Evolutionary conservation across 2,113 vertebrate species (phyloP), one percentile per base, ranked within the genome.

Genomic region (Drymodes brunneopygia): DNA sequence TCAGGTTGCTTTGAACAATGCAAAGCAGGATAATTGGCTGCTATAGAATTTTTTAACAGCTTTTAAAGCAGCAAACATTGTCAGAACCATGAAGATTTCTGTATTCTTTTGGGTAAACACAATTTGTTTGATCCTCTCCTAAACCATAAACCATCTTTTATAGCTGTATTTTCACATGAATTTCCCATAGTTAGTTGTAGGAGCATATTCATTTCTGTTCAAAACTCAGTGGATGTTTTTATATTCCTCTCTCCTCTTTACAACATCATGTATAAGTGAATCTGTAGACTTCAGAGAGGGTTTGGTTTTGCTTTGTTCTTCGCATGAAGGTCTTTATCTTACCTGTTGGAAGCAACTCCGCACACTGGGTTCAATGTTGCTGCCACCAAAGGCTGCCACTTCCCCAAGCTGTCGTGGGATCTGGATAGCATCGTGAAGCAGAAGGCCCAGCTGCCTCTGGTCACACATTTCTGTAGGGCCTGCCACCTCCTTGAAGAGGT

Each of bases 271-370:
- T 56, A 13, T 12, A 81, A 82, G 14, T 45, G 29, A 74, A 71
- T 19, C 35, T 60, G 50, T 35, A 45, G 9, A 72, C n/a, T 35
- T 53, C 25, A 45, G 16, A 64, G 12, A 29, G 15, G 6, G 7
- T 6, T 51, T 65, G 22, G 18, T 23, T 81, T 33, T 10, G 25
- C 20, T 53, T 15, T 42, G 35, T 16, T 75, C 56, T 74, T 24
- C 54, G 27, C 23, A 4, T 4, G 15, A 33, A 51, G 12, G 36
- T 48, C 20, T 60, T 47, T 28, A 4, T 35, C 53, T 94, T 97
- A 99, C 99, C 91, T 99, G 99, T 11, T 99, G 99, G 97, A 99
- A 99, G 97, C 99, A 99, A 97, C 99, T 99, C 72, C 99, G 99
- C 71, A 99, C 99, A 3, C 99, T 99, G 78, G 99, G 99, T 56